These are phyloP conservation scores for Propithecus coquereli DNA, from an alignment of 2,113 vertebrate species.

Conservation along the genomic window DNA sequence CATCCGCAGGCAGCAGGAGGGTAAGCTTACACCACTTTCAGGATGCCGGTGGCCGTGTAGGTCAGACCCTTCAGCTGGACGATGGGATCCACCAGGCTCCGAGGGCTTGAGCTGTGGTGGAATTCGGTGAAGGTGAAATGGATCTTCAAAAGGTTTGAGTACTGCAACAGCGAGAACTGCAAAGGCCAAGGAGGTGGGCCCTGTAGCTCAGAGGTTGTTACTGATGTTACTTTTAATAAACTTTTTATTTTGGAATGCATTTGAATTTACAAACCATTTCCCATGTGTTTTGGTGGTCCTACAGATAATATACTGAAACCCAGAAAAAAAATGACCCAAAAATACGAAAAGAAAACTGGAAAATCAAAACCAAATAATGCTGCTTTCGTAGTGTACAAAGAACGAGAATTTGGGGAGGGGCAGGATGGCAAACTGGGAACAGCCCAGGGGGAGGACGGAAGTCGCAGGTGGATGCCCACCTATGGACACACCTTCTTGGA, in stretches of 20 bases:
- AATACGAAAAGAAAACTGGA: background rate
- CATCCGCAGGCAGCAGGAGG: background rate
- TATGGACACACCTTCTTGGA: no score
- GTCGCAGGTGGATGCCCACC: no score
- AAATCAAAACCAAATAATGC: background rate
- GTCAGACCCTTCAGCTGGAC: constrained; percentile 41
- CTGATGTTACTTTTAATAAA: background rate
- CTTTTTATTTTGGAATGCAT: background rate
- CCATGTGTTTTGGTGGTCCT: background rate
- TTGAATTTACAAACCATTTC: background rate
- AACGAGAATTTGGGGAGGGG: no score
- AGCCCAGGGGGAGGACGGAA: no score
- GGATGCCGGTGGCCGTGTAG: constrained; percentile 64
- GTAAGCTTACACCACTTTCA: constrained; percentile 67
- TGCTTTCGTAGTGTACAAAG: background rate
- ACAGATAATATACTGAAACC: background rate
- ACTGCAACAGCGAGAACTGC: constrained; percentile 77
- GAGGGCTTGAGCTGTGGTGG: background rate
- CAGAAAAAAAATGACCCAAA: background rate
- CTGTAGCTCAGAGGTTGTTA: background rate
- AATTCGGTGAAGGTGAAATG: constrained; percentile 72
- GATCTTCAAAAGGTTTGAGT: background rate
- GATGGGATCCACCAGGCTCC: constrained; percentile 42
- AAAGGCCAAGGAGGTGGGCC: background rate
- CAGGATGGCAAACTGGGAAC: no score